Percentiles rank a stretch among this genome's conserved stretches.
Conservation (phyloP, 1,140 invertebrate genomes). For the Temnothorax nylanderi region DNA sequence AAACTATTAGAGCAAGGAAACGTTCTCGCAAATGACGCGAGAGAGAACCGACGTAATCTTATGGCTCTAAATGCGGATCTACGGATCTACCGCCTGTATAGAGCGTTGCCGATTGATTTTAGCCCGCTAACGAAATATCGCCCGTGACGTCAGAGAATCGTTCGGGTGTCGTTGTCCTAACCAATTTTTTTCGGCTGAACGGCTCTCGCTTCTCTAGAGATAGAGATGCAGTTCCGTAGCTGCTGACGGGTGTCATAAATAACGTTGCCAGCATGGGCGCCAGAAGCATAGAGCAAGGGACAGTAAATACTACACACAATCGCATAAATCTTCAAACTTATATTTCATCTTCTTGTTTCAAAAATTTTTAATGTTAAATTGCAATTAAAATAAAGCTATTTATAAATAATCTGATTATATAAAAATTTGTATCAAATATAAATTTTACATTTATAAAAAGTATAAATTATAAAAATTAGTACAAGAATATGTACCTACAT, state of each 20-base stretch:
- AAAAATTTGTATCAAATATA: background rate
- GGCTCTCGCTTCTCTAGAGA: background rate
- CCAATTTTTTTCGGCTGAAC: constrained; percentile 16
- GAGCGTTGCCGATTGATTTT: constrained; percentile 37
- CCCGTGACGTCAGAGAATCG: constrained; percentile 29
- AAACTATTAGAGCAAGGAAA: constrained; percentile 6
- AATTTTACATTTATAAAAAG: too few species aligned
- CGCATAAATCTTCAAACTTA: constrained; percentile 1
- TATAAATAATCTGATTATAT: background rate
- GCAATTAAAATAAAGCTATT: background rate
- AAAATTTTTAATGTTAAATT: background rate
- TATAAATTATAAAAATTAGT: too few species aligned
- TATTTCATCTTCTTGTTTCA: background rate
- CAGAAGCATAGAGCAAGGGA: background rate
- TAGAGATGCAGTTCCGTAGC: constrained; percentile 3
- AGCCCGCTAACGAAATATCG: constrained; percentile 26
- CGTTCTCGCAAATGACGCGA: background rate
- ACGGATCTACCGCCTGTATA: background rate
- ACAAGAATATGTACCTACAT: background rate
- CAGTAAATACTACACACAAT: background rate
- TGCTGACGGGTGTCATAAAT: background rate
- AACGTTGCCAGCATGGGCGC: background rate
- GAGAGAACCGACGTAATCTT: constrained; percentile 15
- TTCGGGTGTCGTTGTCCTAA: constrained; percentile 36
- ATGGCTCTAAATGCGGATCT: constrained; percentile 17